A percentile compares a stretch with the other conserved stretches of the same genome.
Conservation (phyloP, 2,888 invertebrate species). For the Quadroppia sp. region DNA sequence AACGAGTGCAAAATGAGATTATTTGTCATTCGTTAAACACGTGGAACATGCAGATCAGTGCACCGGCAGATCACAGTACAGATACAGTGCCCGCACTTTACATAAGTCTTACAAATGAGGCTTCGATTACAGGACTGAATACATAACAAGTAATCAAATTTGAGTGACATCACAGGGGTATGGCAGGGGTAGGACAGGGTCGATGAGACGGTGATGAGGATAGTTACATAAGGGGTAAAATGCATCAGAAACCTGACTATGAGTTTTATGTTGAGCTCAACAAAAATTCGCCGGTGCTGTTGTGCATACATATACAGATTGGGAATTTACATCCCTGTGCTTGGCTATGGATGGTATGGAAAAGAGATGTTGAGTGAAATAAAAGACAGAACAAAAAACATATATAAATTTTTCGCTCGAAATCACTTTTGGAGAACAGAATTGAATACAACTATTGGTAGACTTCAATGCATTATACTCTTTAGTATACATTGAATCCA, state of each 20-base stretch:
- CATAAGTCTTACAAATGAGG: background rate
- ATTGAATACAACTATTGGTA: background rate
- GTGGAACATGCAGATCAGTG: conserved; percentile 25
- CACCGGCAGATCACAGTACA: background rate
- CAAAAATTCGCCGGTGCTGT: too few relatives aligned
- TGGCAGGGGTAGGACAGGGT: too few relatives aligned
- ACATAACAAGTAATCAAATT: background rate
- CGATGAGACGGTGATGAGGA: too few relatives aligned
- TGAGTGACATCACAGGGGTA: too few relatives aligned
- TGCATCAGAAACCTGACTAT: too few relatives aligned
- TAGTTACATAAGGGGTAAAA: too few relatives aligned
- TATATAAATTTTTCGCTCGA: conserved; percentile 20
- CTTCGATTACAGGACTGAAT: conserved; percentile 9
- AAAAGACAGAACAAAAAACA: background rate
- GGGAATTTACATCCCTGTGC: too few relatives aligned
- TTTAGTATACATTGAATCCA: conserved; percentile 17
- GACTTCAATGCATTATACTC: conserved; percentile 1
- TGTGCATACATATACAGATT: too few relatives aligned
- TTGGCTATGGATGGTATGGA: too few relatives aligned
- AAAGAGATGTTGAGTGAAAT: too few relatives aligned
- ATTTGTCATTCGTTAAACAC: conserved; percentile 39
- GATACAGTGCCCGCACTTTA: too few relatives aligned
- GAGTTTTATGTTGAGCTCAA: too few relatives aligned
- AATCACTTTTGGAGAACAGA: conserved; percentile 6
- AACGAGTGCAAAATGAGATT: conserved; percentile 30